Conservation (phyloP, 2,888 invertebrate genomes). For the Himalopsyche kuldschensis region DNA sequence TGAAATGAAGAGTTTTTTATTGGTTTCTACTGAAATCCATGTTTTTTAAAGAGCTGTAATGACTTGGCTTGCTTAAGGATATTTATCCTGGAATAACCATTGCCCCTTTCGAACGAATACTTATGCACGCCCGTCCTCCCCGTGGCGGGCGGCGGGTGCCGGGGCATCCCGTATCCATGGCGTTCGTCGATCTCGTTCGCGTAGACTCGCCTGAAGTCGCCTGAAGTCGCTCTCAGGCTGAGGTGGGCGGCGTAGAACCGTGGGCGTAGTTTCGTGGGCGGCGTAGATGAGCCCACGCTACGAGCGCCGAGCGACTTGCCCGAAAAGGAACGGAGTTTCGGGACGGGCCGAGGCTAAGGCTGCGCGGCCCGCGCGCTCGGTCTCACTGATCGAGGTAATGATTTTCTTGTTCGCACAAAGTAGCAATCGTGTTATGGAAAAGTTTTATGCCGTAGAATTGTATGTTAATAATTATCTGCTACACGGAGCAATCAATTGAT, state of each 20-base stretch:
- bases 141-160: background rate
- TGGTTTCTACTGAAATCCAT: too few relatives aligned
- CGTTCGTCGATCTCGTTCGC: background rate
- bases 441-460: background rate
- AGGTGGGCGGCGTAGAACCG: background rate
- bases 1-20: too few relatives aligned
- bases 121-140: background rate
- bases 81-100: background rate
- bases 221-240: background rate
- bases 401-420: background rate
- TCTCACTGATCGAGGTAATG: background rate
- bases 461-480: background rate
- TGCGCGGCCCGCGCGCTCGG: background rate
- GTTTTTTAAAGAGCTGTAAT: too few relatives aligned
- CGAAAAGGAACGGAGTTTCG: background rate
- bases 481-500: background rate
- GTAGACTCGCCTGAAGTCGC: slow-evolving; percentile 1
- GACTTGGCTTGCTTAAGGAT: background rate
- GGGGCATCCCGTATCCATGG: slow-evolving; percentile 9
- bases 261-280: background rate
- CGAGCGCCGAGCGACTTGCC: background rate
- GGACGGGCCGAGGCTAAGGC: background rate
- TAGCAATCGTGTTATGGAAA: background rate
- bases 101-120: background rate
- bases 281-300: background rate